Base-by-base conservation (phyloP, 2,888 invertebrate species). In the Timema cristinae region DNA sequence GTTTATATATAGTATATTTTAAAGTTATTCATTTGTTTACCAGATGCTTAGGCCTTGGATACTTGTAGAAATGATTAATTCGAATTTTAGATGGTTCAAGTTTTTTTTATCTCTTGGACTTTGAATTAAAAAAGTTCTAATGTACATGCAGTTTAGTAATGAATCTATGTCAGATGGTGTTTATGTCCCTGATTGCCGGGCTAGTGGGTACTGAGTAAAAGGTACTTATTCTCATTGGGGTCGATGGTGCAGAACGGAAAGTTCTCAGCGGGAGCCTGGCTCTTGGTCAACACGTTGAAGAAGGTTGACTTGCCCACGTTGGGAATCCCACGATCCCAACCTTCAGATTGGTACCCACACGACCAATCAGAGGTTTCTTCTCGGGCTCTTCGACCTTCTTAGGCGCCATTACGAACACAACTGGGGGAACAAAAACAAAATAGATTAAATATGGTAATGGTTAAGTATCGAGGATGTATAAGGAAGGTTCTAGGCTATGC, bases 231-330 rank as follows among this genome's bases (percentile, higher is more conserved):
- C 90, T 99, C 98, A 94, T 98, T 98, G 67, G 99, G 99, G 85
- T 99, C 98, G 82, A 99, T 99, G 83, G 99, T 99, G 86, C 99
- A 99, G 87, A 99, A 99, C 0, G 99, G 98, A 82, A 98, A 99
- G 83, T 99, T 99, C 82, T 98, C 99, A 69, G 99, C 99, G 71
- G 97, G 92, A 7, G 96, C 98, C 80, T 94, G 92, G 82, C 97
- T 97, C 83, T 98, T 97, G 50, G 99, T 99, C 76, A 99, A 85
- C 48, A 98, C 97, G 84, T 99, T 99, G 88, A 99, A 99, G 85
- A 99, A 98, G 69, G 99, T 98, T 9, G 98, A 98, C 84, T 99
- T 99, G 74, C 98, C 99, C 75, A 99, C 98, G 86, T 99, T 99
- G 50, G 99, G 99, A 72, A 99, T 89, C 68, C 94, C 74, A 95